These are phyloP conservation scores for Adoxophyes honmai DNA, from an alignment of 1,140 invertebrate species.

Conservation along the genomic window DNA sequence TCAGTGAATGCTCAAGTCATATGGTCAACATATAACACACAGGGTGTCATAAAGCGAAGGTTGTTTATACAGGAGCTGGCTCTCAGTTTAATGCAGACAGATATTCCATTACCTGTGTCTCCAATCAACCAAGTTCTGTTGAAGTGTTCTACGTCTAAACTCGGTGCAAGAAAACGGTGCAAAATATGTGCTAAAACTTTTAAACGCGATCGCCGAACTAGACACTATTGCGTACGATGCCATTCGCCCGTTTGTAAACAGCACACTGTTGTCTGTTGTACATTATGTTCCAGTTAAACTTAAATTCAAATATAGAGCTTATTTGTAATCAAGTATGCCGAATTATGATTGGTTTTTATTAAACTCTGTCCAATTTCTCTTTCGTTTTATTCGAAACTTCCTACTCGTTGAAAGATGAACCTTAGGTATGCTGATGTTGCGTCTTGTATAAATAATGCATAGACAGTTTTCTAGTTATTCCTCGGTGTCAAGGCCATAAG, in stretches of 20 bases:
- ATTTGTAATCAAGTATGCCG: too few relatives aligned
- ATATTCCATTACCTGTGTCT: slow-evolving; percentile 19
- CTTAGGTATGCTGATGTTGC: too few relatives aligned
- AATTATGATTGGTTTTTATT: too few relatives aligned
- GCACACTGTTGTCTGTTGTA: slow-evolving; percentile 49
- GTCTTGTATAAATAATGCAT: too few relatives aligned
- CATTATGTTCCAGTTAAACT: slow-evolving; percentile 29
- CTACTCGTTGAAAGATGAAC: too few relatives aligned
- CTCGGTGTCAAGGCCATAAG: too few relatives aligned
- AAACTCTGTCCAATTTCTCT: too few relatives aligned
- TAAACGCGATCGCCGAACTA: slow-evolving; percentile 57
- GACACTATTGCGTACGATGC: slow-evolving; percentile 55
- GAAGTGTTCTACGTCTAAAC: slow-evolving; percentile 23
- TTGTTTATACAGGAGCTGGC: slow-evolving; percentile 63
- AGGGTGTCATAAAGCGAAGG: slow-evolving; percentile 48
- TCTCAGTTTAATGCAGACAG: slow-evolving; percentile 51
- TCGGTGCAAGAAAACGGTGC: slow-evolving; percentile 49
- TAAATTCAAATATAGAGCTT: background rate
- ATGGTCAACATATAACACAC: slow-evolving; percentile 48
- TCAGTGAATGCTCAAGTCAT: slow-evolving; percentile 72
- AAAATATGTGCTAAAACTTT: slow-evolving; percentile 46
- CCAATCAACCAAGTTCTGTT: slow-evolving; percentile 17
- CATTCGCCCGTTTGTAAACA: slow-evolving; percentile 60
- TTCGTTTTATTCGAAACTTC: too few relatives aligned
- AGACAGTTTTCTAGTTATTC: too few relatives aligned